A percentile compares a stretch with the other conserved stretches of the same genome.
phyloP scores from a whole-genome alignment of 1,140 invertebrate species.

The Lycorma delicatula region DNA sequence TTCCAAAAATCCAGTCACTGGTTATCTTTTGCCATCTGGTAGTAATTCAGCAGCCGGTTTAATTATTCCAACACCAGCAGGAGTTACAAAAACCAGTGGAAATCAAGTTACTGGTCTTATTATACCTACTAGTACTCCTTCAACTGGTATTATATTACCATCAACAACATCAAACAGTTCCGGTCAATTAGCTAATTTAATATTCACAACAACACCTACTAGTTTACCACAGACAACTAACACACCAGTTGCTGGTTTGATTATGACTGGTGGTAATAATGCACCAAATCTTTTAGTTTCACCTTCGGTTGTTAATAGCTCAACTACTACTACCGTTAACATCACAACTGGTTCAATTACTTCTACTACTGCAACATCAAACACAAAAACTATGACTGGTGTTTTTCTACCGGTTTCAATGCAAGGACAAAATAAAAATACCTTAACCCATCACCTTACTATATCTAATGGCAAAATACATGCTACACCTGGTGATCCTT shows the following conservation, averaged over 20 bases:
- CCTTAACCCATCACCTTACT: background rate
- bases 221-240: no score
- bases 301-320: no score
- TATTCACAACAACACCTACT: conserved; percentile 1
- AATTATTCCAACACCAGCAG: background rate
- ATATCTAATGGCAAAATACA: conserved; percentile 6
- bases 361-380: no score
- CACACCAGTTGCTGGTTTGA: no score
- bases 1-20: no score
- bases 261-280: no score
- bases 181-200: conserved; percentile 5
- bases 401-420: background rate
- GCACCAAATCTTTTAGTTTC: no score
- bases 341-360: no score
- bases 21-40: no score
- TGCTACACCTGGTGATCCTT: background rate
- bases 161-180: background rate
- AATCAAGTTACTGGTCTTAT: conserved; percentile 5
- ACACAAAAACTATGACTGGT: background rate
- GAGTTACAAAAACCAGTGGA: background rate
- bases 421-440: background rate
- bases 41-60: background rate
- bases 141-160: conserved; percentile 2
- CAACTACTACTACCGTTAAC: no score
- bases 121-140: background rate